Conservation (phyloP, 1,140 invertebrate genomes). For the Drosophila watanabei region DNA sequence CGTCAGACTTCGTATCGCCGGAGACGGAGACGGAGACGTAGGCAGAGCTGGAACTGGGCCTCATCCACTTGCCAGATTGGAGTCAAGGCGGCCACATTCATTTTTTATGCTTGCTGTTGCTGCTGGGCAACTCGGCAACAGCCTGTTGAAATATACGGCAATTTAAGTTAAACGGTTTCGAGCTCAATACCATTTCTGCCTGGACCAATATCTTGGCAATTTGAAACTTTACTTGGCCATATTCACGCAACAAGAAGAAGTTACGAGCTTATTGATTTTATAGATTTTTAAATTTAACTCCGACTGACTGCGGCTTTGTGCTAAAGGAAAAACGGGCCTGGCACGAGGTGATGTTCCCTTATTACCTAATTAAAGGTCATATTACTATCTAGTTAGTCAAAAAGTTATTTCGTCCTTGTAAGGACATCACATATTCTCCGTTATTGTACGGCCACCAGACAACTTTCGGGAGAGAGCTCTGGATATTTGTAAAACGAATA, state of each 20-base stretch:
- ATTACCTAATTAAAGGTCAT: too few relatives aligned
- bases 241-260: not conserved
- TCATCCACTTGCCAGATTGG: conserved; percentile 39
- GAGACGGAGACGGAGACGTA: conserved; percentile 3
- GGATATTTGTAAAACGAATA: too few relatives aligned
- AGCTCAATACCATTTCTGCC: conserved; percentile 1
- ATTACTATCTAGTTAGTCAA: too few relatives aligned
- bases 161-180: conserved; percentile 71
- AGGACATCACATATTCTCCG: too few relatives aligned
- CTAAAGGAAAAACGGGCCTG: too few relatives aligned
- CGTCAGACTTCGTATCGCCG: not conserved
- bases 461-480: too few relatives aligned
- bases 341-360: too few relatives aligned
- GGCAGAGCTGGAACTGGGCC: not conserved
- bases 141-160: conserved; percentile 66
- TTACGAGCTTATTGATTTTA: not conserved
- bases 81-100: conserved; percentile 53
- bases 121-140: conserved; percentile 45
- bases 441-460: too few relatives aligned
- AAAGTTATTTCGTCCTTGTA: too few relatives aligned
- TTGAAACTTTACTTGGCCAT: not conserved
- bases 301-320: too few relatives aligned
- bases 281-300: not conserved
- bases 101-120: conserved; percentile 60
- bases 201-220: not conserved